Evolutionary conservation across 2,888 invertebrate genomes (phyloP).

Genomic region (Parnassius glacialis): DNA sequence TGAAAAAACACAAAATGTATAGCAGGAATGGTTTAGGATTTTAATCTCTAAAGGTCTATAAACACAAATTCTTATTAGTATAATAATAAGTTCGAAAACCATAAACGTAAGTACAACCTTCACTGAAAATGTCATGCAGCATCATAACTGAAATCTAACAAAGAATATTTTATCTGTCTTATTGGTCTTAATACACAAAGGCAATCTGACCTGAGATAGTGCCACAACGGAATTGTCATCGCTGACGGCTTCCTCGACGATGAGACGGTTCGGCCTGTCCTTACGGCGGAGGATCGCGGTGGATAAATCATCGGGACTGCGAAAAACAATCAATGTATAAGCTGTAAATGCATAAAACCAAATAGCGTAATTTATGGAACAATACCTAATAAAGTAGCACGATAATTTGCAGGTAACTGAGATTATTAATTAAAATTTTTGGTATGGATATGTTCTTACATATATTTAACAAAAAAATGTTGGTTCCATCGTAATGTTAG

Average conservation of each 20-base stretch:
- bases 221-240: constrained; percentile 99
- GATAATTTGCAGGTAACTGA: neutral
- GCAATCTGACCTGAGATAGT: constrained; percentile 89
- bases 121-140: no score
- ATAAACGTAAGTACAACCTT: no score
- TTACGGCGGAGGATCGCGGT: constrained; percentile 99
- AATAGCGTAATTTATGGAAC: constrained; percentile 2
- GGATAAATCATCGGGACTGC: constrained; percentile 92
- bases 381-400: no score
- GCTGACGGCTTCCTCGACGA: constrained; percentile 98
- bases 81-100: no score
- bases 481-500: constrained; percentile 41
- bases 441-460: neutral
- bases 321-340: constrained; percentile 38
- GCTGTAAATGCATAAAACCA: constrained; percentile 30
- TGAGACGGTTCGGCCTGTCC: constrained; percentile 97
- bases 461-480: constrained; percentile 26
- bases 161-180: no score
- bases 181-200: constrained; percentile 28
- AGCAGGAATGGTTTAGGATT: no score
- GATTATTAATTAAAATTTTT: neutral
- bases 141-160: no score
- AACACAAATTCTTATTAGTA: no score
- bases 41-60: no score
- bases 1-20: no score